phyloP scores from a whole-genome alignment of 2,797 vertebrate species.

The Selene dorsalis region DNA sequence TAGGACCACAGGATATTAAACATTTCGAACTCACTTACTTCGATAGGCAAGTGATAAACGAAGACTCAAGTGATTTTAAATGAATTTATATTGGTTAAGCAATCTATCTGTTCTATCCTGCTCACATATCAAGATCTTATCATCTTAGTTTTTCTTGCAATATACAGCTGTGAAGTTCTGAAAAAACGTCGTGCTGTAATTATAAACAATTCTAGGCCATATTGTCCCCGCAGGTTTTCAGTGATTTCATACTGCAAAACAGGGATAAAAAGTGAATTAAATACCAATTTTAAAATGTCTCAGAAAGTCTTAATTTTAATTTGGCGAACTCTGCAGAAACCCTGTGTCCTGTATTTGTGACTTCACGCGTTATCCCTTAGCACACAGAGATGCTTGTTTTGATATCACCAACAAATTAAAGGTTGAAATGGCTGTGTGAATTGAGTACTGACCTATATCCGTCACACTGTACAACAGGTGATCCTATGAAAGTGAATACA shows the following conservation, averaged over 20 bases:
- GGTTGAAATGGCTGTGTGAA: conserved; percentile 70
- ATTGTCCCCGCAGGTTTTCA: neutral
- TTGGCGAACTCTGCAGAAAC: conserved; percentile 55
- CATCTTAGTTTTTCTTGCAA: neutral
- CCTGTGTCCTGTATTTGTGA: conserved; percentile 38
- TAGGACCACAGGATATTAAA: no score
- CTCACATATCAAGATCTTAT: neutral
- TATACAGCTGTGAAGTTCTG: neutral
- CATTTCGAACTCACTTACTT: no score
- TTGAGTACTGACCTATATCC: conserved; percentile 79
- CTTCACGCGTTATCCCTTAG: conserved; percentile 68
- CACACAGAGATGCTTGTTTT: conserved; percentile 81
- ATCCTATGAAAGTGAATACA: conserved; percentile 75
- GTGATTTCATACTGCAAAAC: neutral
- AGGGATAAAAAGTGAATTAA: no score
- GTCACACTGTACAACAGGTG: conserved; percentile 78
- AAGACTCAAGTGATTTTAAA: neutral
- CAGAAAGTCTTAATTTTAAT: neutral
- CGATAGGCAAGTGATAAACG: neutral
- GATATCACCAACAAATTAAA: conserved; percentile 71
- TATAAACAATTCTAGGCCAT: neutral
- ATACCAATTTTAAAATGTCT: no score
- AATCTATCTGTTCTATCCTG: neutral
- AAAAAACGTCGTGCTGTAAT: neutral
- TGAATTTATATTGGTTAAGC: neutral